Evolutionary conservation across 1,140 invertebrate genomes (phyloP).

Genomic region (Dendroctonus valens): DNA sequence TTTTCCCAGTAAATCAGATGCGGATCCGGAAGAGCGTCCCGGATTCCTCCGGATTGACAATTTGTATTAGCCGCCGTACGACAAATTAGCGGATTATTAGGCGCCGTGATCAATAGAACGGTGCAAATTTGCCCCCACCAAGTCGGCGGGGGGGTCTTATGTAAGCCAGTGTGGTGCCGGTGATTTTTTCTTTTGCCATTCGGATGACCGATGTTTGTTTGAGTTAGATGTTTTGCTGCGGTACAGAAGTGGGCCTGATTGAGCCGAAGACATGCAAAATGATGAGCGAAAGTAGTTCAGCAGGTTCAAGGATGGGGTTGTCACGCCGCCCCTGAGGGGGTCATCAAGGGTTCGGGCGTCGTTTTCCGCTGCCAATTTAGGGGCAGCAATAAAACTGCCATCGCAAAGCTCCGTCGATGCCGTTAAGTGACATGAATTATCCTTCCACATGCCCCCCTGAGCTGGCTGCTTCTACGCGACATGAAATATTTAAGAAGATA

Average conservation of each 20-base stretch:
- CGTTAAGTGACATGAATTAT: constrained; percentile 51
- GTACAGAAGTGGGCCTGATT: no score
- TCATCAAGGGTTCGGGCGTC: constrained; percentile 24
- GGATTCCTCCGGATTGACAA: constrained; percentile 45
- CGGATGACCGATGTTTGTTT: no score
- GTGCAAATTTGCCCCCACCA: constrained; percentile 42
- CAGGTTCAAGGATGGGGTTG: no score
- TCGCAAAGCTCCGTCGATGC: constrained; percentile 49
- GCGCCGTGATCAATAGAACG: constrained; percentile 47
- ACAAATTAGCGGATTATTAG: constrained; percentile 51
- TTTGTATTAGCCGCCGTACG: constrained; percentile 47
- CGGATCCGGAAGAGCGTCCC: constrained; percentile 35
- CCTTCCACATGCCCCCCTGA: constrained; percentile 37
- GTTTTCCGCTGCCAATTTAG: constrained; percentile 45
- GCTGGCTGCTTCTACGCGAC: constrained; percentile 33
- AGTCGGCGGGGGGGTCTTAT: constrained; percentile 9
- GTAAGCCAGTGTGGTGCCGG: not conserved
- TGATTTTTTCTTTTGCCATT: no score
- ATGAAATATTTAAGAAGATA: constrained; percentile 39
- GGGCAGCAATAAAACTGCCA: constrained; percentile 51
- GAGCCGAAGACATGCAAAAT: no score
- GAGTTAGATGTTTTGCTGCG: no score
- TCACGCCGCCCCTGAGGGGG: constrained; percentile 4
- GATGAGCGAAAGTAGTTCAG: no score
- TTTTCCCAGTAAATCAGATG: constrained; percentile 45